A percentile compares a stretch with the other conserved stretches of the same genome.
phyloP scores from a whole-genome alignment of 2,113 vertebrate genomes.

The Sebastes fasciatus region DNA sequence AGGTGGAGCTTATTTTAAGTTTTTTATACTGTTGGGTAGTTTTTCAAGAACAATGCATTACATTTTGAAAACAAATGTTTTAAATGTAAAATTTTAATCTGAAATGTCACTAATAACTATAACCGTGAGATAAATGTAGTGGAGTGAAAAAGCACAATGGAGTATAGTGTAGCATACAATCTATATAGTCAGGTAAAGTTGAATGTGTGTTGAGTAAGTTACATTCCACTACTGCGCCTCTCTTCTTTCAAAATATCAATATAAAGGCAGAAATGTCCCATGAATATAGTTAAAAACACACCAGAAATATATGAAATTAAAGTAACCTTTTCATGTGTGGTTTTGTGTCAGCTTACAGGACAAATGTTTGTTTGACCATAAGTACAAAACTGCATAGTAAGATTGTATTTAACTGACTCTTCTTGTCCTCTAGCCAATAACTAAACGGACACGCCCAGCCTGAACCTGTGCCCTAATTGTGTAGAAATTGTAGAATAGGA shows the following conservation, averaged over 20 bases:
- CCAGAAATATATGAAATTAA: too few species aligned
- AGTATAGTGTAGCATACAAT: neutral
- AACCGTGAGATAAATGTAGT: neutral
- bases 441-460: conserved; percentile 16
- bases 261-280: neutral
- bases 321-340: too few species aligned
- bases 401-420: neutral
- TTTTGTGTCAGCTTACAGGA: neutral
- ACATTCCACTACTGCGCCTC: neutral
- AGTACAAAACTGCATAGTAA: neutral
- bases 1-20: too few species aligned
- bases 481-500: neutral
- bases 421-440: neutral
- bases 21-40: too few species aligned
- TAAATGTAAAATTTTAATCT: too few species aligned
- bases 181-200: neutral
- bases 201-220: neutral
- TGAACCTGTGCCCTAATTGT: neutral
- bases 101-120: too few species aligned
- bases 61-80: too few species aligned
- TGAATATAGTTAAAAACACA: too few species aligned
- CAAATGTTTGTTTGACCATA: neutral
- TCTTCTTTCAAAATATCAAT: neutral
- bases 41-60: too few species aligned
- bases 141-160: neutral